Evolutionary conservation across 2,888 invertebrate species (phyloP), one percentile per base, ranked within the genome.

Genomic region (Acleris emargana): DNA sequence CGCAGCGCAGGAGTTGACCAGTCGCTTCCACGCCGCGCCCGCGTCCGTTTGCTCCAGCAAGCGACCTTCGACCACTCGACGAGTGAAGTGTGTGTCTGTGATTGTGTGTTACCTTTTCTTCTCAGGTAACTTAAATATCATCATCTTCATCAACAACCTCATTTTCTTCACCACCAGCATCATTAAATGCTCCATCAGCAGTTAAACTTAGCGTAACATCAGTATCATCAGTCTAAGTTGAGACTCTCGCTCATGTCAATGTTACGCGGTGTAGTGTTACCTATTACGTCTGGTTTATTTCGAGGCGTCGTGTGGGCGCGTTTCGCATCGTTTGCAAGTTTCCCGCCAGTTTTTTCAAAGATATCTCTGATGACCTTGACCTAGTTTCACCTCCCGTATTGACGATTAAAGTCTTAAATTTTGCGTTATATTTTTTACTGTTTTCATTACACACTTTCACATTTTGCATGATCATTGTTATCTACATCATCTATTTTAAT

Each of bases 51-150:
- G 88, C 86, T 88, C 87, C 89, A 88, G 88, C 88, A 84, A 78
- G 78, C 87, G 87, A 88, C 86, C 87, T 80, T 84, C 88, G 89
- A 89, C 90, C 90, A 89, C 90, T 89, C 87, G 83, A 70, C 80
- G 91, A 90, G 90, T 89, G 90, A 89, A 87, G 91, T 89, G 89
- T 87, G 88, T 90, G 90, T 83, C 84, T 88, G 90, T 90, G 91
- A 84, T 86, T 82, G 91, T 90, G 88, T 82, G 79, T 82, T 76
- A 79, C 79, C 66, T 67, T 59, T 71, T 72, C 60, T 68, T 47
- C 69, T 58, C 76, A 79, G 74, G 79, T 79, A 78, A 62, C 43
- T 11, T 25, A 7, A 49, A 17, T 49, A 49, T 11, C 7, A 45
- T 28, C 7, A 20, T 1, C 20, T 57, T 17, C n/a, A 6, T 45